Conservation (phyloP, 2,113 vertebrate species). For the Campylomormyrus tamandua region DNA sequence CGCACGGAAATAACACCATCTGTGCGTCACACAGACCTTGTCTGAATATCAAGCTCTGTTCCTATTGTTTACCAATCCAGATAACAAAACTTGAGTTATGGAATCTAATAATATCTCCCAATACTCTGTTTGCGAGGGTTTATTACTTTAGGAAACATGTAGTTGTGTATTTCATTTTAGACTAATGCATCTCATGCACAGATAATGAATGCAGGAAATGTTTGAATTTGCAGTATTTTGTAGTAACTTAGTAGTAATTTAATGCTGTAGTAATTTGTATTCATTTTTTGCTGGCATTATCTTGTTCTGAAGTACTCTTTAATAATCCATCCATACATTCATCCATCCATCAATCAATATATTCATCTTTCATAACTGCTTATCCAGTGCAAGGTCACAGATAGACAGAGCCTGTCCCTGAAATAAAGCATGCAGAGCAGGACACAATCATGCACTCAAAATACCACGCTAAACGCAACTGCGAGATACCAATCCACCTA, state of each 20-base stretch:
- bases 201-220: not conserved
- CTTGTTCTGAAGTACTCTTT: not conserved
- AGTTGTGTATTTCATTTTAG: not conserved
- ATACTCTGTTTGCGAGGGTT: not conserved
- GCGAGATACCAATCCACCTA: not conserved
- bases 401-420: not conserved
- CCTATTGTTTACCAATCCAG: not conserved
- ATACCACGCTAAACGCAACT: not conserved
- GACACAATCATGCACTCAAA: not conserved
- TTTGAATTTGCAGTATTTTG: not conserved
- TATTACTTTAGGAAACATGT: not conserved
- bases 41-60: not conserved
- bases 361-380: not conserved
- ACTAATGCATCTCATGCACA: not conserved
- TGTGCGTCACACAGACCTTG: not conserved
- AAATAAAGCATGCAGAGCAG: not conserved
- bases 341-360: not conserved
- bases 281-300: not conserved
- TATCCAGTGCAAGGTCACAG: not conserved
- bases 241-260: not conserved
- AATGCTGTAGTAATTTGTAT: not conserved
- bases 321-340: not conserved
- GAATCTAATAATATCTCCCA: not conserved
- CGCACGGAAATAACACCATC: not conserved
- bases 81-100: not conserved